Evolutionary conservation across 1,140 invertebrate genomes (phyloP), one percentile per base, ranked within the genome.

Genomic region (Tetragonula clypearis): DNA sequence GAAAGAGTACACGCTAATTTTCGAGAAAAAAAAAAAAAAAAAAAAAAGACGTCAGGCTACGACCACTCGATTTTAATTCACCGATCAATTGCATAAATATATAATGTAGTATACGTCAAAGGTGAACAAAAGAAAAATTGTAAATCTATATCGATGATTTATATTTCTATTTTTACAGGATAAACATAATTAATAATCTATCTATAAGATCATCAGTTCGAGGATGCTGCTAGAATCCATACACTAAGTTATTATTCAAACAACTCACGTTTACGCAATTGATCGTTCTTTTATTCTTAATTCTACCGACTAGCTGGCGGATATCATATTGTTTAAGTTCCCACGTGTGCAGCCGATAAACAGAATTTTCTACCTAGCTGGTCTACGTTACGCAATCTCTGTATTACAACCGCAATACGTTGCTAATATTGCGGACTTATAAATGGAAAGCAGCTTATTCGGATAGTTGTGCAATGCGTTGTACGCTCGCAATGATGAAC

Each of bases 401-500:
- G 11, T 56, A n/a, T 17, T 23, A 53, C 17, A 41, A 56, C 12
- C 65, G 26, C 26, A 68, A 68, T 69, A 79, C 14, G 65, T 14
- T 55, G 66, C 15, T 72, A 80, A 80, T 80, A 69, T 79, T 35
- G 53, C 26, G 17, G 49, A 55, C n/a, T 66, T 79, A 66, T 58
- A 80, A 80, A 80, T 72, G 68, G 55, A 56, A 58, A 80, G 68
- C 68, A 80, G 66, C n/a, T 66, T 79, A 71, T 60, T 80, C 21
- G 68, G 21, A 49, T 58, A 71, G 30, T 58, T 72, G 53, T 79
- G 21, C 41, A 56, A 69, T 23, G 41, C 15, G 19, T 5, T n/a
- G 53, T 23, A 26, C n/a, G 41, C 12, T 78, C 19, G 49, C 49
- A 26, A 9, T 3, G 21, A 23, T 23, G 23, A 9, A 35, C 21